A percentile compares a stretch with the other conserved stretches of the same genome.
phyloP scores from a whole-genome alignment of 2,888 invertebrate genomes.

The Amphipoea lucens region DNA sequence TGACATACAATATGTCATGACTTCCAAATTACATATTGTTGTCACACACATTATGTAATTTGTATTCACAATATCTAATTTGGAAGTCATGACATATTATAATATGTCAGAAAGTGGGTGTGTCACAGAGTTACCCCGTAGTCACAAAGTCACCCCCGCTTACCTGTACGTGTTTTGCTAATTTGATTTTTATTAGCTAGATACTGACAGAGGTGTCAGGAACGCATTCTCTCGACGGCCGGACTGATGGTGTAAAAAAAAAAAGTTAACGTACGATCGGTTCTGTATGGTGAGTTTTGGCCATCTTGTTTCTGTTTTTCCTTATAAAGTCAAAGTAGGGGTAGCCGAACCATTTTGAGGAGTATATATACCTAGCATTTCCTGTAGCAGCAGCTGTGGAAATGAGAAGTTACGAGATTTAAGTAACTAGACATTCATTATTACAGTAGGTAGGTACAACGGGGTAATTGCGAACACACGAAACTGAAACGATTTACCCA shows the following conservation, averaged over 20 bases:
- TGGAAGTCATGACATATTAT: too few species aligned
- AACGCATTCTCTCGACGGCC: too few species aligned
- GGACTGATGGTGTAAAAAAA: not conserved
- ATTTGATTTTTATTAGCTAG: not conserved
- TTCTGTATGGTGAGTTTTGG: not conserved
- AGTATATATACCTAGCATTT: not conserved
- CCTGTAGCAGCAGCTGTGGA: constrained; percentile 22
- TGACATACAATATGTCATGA: too few species aligned
- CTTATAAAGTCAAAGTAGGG: constrained; percentile 26
- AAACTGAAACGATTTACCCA: too few species aligned
- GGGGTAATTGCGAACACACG: too few species aligned
- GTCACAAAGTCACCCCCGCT: too few species aligned
- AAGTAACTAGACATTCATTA: not conserved
- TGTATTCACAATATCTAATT: too few species aligned
- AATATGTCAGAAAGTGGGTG: too few species aligned
- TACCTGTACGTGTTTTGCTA: not conserved
- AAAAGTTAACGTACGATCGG: constrained; percentile 2
- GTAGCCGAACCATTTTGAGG: constrained; percentile 22
- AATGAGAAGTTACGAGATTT: not conserved
- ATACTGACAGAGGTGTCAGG: not conserved
- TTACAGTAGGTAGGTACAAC: not conserved
- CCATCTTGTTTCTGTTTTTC: constrained; percentile 2
- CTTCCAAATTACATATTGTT: too few species aligned
- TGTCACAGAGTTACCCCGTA: too few species aligned
- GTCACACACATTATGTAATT: too few species aligned